Evolutionary conservation across 2,113 vertebrate species (phyloP).

Genomic region (Oncorhynchus keta): DNA sequence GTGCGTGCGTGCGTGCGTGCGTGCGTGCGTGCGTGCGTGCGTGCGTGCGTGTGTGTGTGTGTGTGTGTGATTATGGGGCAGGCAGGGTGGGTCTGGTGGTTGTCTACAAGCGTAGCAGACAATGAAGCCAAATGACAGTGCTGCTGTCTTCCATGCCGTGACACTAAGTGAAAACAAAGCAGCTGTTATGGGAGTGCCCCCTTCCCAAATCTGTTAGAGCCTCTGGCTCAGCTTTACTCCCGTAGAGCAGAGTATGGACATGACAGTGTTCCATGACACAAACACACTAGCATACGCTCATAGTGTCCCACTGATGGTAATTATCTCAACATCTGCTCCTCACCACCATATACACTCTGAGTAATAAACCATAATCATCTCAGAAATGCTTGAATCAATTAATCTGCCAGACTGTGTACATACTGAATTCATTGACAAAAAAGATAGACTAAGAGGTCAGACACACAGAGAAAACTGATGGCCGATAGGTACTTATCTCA

Average conservation of each 20-base stretch:
- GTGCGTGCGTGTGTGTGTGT: too few relatives aligned
- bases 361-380: neutral
- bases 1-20: too few relatives aligned
- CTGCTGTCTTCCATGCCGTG: conserved; percentile 48
- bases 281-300: conserved; percentile 9
- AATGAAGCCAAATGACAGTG: conserved; percentile 55
- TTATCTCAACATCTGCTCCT: neutral
- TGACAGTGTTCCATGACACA: conserved; percentile 32
- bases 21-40: too few relatives aligned
- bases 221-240: conserved; percentile 10
- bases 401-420: neutral
- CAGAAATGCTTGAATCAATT: neutral
- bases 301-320: neutral
- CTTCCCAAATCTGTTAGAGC: conserved; percentile 32
- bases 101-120: conserved; percentile 33
- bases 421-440: too few relatives aligned
- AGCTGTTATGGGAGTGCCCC: conserved; percentile 61
- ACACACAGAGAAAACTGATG: too few relatives aligned
- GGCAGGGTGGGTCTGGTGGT: neutral
- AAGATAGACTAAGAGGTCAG: too few relatives aligned
- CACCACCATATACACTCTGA: neutral
- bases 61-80: neutral
- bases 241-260: conserved; percentile 42
- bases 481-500: too few relatives aligned
- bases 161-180: conserved; percentile 61